A percentile compares a stretch with the other conserved stretches of the same genome.
phyloP scores from a whole-genome alignment of 1,140 invertebrate genomes.

The Limonius californicus region DNA sequence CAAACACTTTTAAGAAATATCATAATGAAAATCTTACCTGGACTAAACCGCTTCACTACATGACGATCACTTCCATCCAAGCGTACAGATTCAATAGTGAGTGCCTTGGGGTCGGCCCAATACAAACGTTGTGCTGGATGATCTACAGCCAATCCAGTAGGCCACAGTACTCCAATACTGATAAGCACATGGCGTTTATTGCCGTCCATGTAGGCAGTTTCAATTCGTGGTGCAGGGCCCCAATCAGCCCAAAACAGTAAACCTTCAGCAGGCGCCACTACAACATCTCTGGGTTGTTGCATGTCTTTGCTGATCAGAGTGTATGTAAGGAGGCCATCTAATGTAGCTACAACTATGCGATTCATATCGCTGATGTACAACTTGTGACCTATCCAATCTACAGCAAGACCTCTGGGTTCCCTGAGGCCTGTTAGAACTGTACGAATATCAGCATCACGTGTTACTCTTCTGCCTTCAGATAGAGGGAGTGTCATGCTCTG shows the following conservation, averaged over 20 bases:
- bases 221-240: slow-evolving; percentile 53
- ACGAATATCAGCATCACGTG: slow-evolving; percentile 32
- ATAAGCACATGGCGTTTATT: slow-evolving; percentile 54
- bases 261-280: slow-evolving; percentile 62
- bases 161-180: slow-evolving; percentile 57
- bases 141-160: slow-evolving; percentile 67
- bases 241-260: slow-evolving; percentile 48
- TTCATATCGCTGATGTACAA: slow-evolving; percentile 73
- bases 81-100: slow-evolving; percentile 62
- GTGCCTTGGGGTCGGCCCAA: slow-evolving; percentile 70
- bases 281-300: slow-evolving; percentile 60
- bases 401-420: slow-evolving; percentile 67
- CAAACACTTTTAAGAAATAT: not conserved
- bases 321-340: slow-evolving; percentile 56
- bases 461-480: slow-evolving; percentile 16
- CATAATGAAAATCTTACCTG: slow-evolving; percentile 40
- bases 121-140: slow-evolving; percentile 64
- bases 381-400: slow-evolving; percentile 71
- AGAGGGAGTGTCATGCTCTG: slow-evolving; percentile 40
- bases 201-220: slow-evolving; percentile 66
- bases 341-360: slow-evolving; percentile 57
- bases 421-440: slow-evolving; percentile 47
- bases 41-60: slow-evolving; percentile 53
- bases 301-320: slow-evolving; percentile 58
- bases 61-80: slow-evolving; percentile 64